phyloP scores from a whole-genome alignment of 2,113 vertebrate genomes.

The Silurus meridionalis region DNA sequence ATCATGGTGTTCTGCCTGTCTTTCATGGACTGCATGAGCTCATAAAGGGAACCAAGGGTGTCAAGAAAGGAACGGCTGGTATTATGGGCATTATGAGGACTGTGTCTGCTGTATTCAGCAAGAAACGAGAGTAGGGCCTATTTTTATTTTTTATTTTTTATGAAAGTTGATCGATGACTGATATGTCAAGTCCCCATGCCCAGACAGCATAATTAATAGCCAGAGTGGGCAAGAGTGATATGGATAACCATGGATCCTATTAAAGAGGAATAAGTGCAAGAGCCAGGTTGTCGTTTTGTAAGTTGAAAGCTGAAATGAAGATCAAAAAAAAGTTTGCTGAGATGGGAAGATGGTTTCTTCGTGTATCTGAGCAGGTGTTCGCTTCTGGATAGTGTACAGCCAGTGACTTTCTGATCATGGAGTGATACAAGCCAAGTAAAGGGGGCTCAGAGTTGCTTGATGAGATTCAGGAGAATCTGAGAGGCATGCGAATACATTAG shows the following conservation, averaged over 20 bases:
- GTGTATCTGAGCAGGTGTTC: constrained; percentile 6
- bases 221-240: constrained; percentile 3
- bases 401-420: not conserved
- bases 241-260: not conserved
- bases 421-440: not conserved
- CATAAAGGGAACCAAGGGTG: constrained; percentile 55
- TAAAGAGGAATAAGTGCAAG: not conserved
- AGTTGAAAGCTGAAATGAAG: constrained; percentile 19
- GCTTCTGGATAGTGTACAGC: not conserved
- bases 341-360: not conserved
- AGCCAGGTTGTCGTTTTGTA: constrained; percentile 29
- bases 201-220: constrained; percentile 21
- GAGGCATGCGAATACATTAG: not conserved
- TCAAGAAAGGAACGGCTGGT: constrained; percentile 55
- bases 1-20: constrained; percentile 65
- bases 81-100: constrained; percentile 66
- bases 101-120: constrained; percentile 65
- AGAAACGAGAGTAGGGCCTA: constrained; percentile 57
- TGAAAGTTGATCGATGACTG: not conserved
- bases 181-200: constrained; percentile 1
- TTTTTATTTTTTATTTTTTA: not conserved
- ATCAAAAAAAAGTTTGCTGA: constrained; percentile 5
- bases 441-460: not conserved
- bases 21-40: constrained; percentile 65
- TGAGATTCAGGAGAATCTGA: not conserved